These are phyloP conservation scores for Dicyrtoma fusca DNA, from an alignment of 2,888 invertebrate species.

Conservation along the genomic window DNA sequence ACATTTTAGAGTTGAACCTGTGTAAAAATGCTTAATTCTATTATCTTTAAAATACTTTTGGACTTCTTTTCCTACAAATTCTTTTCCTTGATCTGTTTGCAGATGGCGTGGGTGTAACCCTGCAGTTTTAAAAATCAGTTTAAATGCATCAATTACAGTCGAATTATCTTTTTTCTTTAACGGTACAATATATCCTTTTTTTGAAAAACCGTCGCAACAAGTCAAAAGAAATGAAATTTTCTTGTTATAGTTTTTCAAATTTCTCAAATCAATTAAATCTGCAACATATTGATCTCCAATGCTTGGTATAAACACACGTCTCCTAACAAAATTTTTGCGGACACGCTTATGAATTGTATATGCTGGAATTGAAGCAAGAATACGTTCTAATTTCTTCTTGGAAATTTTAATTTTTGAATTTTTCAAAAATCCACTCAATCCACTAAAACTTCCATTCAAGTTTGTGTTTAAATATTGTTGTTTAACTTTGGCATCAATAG, in stretches of 20 bases:
- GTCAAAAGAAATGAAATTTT: no score
- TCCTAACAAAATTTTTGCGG: background rate
- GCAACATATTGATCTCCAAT: background rate
- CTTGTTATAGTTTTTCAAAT: background rate
- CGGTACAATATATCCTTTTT: background rate
- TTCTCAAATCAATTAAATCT: constrained; percentile 4
- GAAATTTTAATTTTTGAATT: background rate
- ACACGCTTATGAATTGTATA: background rate
- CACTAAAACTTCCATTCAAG: background rate
- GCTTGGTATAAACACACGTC: background rate
- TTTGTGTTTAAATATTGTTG: background rate
- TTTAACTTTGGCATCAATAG: background rate
- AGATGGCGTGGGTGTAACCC: background rate
- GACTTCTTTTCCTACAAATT: background rate
- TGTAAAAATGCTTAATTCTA: background rate
- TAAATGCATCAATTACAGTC: background rate
- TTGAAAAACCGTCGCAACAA: background rate
- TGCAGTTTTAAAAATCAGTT: background rate
- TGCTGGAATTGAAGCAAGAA: background rate
- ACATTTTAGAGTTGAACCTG: background rate
- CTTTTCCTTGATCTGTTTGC: constrained; percentile 1
- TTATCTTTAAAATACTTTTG: background rate
- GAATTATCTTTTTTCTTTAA: background rate
- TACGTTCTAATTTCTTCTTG: background rate
- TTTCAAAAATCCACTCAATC: background rate